Evolutionary conservation across 2,113 vertebrate genomes (phyloP), one percentile per base, ranked within the genome.

Genomic region (Mesembrinibis cayennensis): DNA sequence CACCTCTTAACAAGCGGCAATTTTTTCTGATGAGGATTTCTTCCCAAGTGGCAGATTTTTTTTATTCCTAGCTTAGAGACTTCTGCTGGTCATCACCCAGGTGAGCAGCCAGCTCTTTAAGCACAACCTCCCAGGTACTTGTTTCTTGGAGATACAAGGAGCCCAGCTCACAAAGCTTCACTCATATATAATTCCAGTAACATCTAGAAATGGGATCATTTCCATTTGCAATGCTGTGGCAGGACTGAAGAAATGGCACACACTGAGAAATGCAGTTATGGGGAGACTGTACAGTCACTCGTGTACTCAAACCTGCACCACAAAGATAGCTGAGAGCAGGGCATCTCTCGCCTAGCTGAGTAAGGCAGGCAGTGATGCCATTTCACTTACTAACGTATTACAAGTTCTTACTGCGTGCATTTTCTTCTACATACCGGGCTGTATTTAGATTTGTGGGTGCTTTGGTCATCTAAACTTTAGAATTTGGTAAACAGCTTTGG

Each of bases 261-360:
- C 5, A 3, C 7, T 0, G 5, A 82, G 52, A 89, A 52, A 34
- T 29, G 62, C 29, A n/a, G 26, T 56, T n/a, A 0, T 11, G 26
- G 22, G 62, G 19, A 20, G 21, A 27, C 58, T 2, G 6, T 25
- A 27, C 50, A 53, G 62, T 22, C 55, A 71, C 38, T 32, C 18
- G 11, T 7, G 20, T 2, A 3, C 32, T 86, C 38, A 52, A 26
- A 36, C 21, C 17, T 13, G 15, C 40, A 20, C 40, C 34, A 45
- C 59, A n/a, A 13, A 45, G 32, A 4, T 1, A 13, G 45, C 66
- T 13, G 12, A 14, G 44, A 80, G 40, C 53, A 36, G 45, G 53
- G 40, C 11, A 6, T 29, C 0, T n/a, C 40, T 55, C 0, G 1
- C n/a, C 44, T 18, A 10, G 40, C 52, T 38, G 9, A 53, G 38